Base-by-base conservation (phyloP, 2,797 vertebrate species). In the Danio choprae region DNA sequence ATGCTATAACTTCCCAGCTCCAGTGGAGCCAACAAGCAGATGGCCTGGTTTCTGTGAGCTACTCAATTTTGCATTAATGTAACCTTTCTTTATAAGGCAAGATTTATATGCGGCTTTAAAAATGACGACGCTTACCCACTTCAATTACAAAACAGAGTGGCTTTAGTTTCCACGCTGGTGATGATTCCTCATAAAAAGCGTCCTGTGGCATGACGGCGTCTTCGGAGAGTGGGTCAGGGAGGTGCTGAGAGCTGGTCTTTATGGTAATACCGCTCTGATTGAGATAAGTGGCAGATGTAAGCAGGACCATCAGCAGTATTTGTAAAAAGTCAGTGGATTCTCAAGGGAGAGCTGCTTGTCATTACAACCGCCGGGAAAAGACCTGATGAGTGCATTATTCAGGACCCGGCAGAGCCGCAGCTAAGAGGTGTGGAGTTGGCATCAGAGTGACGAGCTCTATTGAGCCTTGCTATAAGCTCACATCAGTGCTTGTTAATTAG, bases 311-410 rank as follows among this genome's bases (percentile, higher is more conserved):
- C 95, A 95, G 93, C 95, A 94, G 81, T 92, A 95, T 94, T 92
- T 94, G 93, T 90, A 91, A 94, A 92, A 94, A 91, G 90, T 89
- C 91, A 90, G 90, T 89, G 70, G 84, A 87, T 84, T 91, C 92
- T 91, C 92, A 83, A 38, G 84, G 90, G 93, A 89, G 80, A 56
- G 75, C 81, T 84, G 88, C 88, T 91, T 92, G 92, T 94, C 95
- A 91, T 95, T 94, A 94, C 88, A 87, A 87, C 90, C 92, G 86
- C 90, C 86, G 87, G 91, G 88, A 92, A 94, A 93, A 95, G 92
- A 92, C 92, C 93, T 95, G 94, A 91, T 92, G 92, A 93, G 94
- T 95, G 95, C 92, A 95, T 94, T 96, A 96, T 95, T 93, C 88
- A 94, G 93, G 89, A 90, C 81, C 84, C 76, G 62, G 81, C 82